Percentiles rank a stretch among this genome's conserved stretches.
phyloP scores from a whole-genome alignment of 2,113 vertebrate species.

The Sardina pilchardus region DNA sequence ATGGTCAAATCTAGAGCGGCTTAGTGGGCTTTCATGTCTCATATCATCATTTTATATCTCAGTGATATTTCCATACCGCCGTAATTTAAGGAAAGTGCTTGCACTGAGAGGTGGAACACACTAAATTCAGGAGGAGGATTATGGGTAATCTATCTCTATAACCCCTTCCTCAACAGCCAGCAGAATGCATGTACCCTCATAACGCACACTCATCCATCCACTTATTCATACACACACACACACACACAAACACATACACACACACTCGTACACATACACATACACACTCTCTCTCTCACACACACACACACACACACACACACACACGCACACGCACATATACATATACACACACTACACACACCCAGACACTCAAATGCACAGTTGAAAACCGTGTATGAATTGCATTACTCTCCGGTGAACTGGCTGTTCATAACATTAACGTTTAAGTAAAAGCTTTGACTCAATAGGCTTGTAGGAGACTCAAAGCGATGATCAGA shows the following conservation, averaged over 20 bases:
- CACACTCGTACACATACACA: neutral
- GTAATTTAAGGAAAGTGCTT: slow-evolving; percentile 10
- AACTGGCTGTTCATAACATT: neutral
- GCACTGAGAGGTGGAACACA: neutral
- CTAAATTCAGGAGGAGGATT: slow-evolving; percentile 6
- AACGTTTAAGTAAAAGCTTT: neutral
- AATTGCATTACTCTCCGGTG: neutral
- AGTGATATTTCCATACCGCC: neutral
- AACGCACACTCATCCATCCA: slow-evolving; percentile 10
- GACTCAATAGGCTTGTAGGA: neutral
- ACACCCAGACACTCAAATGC: neutral
- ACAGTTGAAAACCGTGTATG: neutral
- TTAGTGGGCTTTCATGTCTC: slow-evolving; percentile 1
- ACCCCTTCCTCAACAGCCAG: neutral
- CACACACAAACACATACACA: neutral
- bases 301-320: neutral
- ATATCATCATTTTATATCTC: slow-evolving; percentile 13
- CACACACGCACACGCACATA: neutral
- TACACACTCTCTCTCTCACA: neutral
- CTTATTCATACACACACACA: neutral
- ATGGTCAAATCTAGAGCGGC: slow-evolving; percentile 2
- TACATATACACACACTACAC: neutral
- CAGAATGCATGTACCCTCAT: slow-evolving; percentile 6
- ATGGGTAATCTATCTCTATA: slow-evolving; percentile 14
- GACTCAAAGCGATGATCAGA: neutral